Evolutionary conservation across 2,888 invertebrate species (phyloP), one percentile per base, ranked within the genome.

Genomic region (Mythimna vitellina): DNA sequence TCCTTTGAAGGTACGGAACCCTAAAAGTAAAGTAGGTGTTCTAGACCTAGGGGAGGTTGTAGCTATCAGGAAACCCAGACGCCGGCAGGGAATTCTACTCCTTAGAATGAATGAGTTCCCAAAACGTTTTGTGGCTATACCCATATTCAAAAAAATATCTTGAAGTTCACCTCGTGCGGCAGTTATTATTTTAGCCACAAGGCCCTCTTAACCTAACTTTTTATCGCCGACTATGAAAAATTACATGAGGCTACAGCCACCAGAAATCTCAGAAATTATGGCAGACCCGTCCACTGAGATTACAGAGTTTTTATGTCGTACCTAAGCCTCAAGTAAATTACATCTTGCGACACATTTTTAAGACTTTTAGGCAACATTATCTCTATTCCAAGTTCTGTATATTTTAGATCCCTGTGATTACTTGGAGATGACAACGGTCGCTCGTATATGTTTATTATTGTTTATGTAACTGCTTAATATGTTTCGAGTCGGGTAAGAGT

Each of bases 271-370:
- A 9, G 5, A 56, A 62, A 76, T 76, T 62, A 65, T 65, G n/a
- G 17, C 29, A 53, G 14, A 10, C 35, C 35, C 51, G 22, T 76
- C 67, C 51, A n/a, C 51, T 22, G 46, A 81, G 76, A 76, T 76
- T 65, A 65, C 61, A 62, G 4, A 20, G 56, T 57, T 81, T 75
- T 76, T 76, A 65, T 76, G 56, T 46, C 29, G 51, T 58, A 53
- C 49, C 46, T 57, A 81, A 76, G 76, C 51, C 61, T 53, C 35
- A 46, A 81, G 35, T 81, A 76, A 76, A 81, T 76, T 61, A 66
- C 75, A 8, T 7, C 46, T 65, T 76, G 65, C 56, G 76, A 56
- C 77, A 63, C 63, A 35, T 51, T 77, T 81, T 76, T 61, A 76
- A 76, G 70, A 53, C 64, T 38, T 49, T 22, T 22, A 56, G 42